These are phyloP conservation scores for Enteromius afrohamiltoni DNA, from an alignment of 2,797 vertebrate genomes.

Conservation along the genomic window DNA sequence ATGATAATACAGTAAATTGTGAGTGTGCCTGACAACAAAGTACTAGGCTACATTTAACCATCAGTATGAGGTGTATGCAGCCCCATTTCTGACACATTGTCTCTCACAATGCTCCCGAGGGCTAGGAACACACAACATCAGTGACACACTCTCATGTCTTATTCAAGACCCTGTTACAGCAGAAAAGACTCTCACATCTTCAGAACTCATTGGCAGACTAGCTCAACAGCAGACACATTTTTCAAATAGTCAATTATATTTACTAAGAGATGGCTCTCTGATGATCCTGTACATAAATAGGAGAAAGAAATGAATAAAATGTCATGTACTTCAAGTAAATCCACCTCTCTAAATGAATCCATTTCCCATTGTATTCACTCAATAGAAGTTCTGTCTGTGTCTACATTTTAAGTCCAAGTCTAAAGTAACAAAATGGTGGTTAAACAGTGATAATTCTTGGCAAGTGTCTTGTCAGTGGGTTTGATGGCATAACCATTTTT, in stretches of 20 bases:
- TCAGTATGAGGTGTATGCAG: not conserved
- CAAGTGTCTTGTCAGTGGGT: no score
- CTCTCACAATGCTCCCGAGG: constrained; percentile 6
- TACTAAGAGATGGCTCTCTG: not conserved
- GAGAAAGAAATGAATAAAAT: not conserved
- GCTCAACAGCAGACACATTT: not conserved
- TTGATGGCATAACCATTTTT: not conserved
- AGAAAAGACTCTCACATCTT: constrained; percentile 28
- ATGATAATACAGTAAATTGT: not conserved
- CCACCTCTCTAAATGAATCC: not conserved
- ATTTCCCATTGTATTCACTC: not conserved
- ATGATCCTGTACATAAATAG: not conserved
- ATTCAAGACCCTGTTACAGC: constrained; percentile 43
- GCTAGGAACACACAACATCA: not conserved
- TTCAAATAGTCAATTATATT: not conserved
- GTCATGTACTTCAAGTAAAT: not conserved
- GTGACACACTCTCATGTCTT: constrained; percentile 42
- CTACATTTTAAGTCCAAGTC: no score
- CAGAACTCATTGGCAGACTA: not conserved
- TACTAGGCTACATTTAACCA: not conserved
- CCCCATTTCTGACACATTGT: constrained; percentile 1
- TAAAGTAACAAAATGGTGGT: no score
- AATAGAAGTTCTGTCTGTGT: not conserved
- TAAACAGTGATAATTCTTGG: no score
- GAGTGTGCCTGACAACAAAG: not conserved